Evolutionary conservation across 2,113 vertebrate species (phyloP).

Genomic region (Promerops cafer): DNA sequence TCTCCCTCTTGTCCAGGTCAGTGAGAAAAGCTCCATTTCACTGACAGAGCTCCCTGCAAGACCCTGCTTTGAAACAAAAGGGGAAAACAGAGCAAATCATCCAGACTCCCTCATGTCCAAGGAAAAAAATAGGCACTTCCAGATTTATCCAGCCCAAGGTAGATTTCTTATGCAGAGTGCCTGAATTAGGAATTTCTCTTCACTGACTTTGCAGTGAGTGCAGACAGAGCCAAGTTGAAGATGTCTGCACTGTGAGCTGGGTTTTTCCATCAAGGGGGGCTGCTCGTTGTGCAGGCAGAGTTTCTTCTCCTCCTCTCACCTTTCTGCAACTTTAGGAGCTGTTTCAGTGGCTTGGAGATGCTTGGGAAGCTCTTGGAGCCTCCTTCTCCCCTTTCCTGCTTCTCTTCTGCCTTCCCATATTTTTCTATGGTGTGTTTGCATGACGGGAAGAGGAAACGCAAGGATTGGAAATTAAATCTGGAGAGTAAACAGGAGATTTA

Average conservation of each 20-base stretch:
- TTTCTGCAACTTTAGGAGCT: slow-evolving; percentile 51
- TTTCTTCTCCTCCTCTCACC: slow-evolving; percentile 46
- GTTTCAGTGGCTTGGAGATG: slow-evolving; percentile 15
- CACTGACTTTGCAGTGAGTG: background rate
- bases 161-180: background rate
- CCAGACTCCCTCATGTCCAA: background rate
- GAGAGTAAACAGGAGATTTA: slow-evolving; percentile 52
- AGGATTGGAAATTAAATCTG: slow-evolving; percentile 57
- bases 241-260: background rate
- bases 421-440: background rate
- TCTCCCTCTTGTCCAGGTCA: background rate
- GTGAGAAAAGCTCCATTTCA: background rate
- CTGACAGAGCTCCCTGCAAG: background rate
- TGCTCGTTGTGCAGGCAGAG: slow-evolving; percentile 11
- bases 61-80: background rate
- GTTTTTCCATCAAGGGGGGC: slow-evolving; percentile 26
- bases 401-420: background rate
- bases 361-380: background rate
- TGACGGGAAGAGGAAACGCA: slow-evolving; percentile 23
- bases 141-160: background rate
- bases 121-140: background rate
- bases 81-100: background rate
- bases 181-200: background rate
- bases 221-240: background rate
- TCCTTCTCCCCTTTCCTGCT: background rate